A percentile compares a stretch with the other conserved stretches of the same genome.
These are phyloP conservation scores for Sakesphorus luctuosus DNA, from an alignment of 2,113 vertebrate species.

Conservation along the genomic window DNA sequence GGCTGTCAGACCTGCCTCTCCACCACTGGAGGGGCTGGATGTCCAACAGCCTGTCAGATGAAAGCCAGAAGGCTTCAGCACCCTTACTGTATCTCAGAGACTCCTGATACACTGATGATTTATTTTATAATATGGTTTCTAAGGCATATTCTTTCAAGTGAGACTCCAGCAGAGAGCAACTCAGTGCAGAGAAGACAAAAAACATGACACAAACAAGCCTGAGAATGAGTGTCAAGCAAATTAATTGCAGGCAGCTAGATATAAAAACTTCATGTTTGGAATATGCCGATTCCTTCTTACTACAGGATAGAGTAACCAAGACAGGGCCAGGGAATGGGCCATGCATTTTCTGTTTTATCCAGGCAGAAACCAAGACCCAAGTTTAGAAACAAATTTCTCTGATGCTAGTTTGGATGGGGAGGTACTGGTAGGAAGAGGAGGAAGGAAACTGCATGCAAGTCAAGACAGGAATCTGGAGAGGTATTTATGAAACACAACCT, in stretches of 20 bases:
- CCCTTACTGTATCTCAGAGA: background rate
- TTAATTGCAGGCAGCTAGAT: background rate
- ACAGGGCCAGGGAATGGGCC: background rate
- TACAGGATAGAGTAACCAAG: background rate
- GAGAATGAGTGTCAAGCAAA: background rate
- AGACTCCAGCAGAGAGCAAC: background rate
- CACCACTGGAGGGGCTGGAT: background rate
- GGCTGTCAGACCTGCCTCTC: background rate
- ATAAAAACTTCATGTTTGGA: background rate
- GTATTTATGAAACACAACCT: conserved; percentile 18
- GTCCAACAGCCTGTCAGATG: background rate
- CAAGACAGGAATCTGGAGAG: conserved; percentile 4
- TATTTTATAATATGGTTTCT: background rate
- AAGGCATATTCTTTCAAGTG: background rate
- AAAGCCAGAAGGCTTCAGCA: background rate
- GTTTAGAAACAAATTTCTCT: background rate
- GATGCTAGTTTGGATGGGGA: background rate
- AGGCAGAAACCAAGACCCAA: background rate
- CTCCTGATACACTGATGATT: background rate
- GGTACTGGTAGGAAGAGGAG: background rate
- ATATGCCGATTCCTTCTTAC: background rate
- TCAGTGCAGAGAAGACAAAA: background rate
- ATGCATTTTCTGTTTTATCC: background rate
- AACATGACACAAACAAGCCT: background rate
- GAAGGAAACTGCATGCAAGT: conserved; percentile 26